phyloP scores from a whole-genome alignment of 1,140 invertebrate species.

The Diabrotica virgifera region DNA sequence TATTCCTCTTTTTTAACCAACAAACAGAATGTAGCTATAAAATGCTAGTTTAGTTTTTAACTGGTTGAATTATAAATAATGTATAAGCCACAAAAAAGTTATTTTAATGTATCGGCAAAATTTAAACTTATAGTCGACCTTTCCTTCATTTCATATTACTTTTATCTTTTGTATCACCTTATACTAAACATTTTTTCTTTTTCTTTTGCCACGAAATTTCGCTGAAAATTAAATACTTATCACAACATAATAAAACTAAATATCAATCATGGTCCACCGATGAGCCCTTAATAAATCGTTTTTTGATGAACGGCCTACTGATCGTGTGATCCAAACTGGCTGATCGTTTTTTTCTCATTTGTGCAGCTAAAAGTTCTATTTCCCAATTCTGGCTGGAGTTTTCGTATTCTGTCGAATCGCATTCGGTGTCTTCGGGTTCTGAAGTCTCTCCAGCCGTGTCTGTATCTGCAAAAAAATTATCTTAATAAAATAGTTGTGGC shows the following conservation, averaged over 20 bases:
- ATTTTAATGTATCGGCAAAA: too few relatives aligned
- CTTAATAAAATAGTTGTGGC: constrained; percentile 16
- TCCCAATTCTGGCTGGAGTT: constrained; percentile 45
- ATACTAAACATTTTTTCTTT: too few relatives aligned
- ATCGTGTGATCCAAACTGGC: constrained; percentile 42
- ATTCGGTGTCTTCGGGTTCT: constrained; percentile 28
- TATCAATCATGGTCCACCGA: constrained; percentile 34
- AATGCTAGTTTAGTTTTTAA: too few relatives aligned
- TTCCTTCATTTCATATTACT: too few relatives aligned
- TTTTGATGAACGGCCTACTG: constrained; percentile 23
- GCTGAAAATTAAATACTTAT: constrained; percentile 10
- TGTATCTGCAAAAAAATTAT: constrained; percentile 24
- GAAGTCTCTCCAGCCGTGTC: constrained; percentile 33
- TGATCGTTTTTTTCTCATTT: constrained; percentile 43
- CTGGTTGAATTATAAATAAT: too few relatives aligned
- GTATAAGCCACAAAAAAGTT: too few relatives aligned
- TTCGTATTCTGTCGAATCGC: constrained; percentile 38
- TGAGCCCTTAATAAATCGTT: constrained; percentile 26
- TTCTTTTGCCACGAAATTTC: too few relatives aligned
- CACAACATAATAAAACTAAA: constrained; percentile 22
- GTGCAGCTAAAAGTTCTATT: constrained; percentile 42
- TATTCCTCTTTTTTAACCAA: too few relatives aligned
- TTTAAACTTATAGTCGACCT: too few relatives aligned
- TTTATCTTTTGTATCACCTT: too few relatives aligned
- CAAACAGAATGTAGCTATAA: too few relatives aligned